Base-by-base conservation (phyloP, 2,888 invertebrate species). In the Griposia aprilina region DNA sequence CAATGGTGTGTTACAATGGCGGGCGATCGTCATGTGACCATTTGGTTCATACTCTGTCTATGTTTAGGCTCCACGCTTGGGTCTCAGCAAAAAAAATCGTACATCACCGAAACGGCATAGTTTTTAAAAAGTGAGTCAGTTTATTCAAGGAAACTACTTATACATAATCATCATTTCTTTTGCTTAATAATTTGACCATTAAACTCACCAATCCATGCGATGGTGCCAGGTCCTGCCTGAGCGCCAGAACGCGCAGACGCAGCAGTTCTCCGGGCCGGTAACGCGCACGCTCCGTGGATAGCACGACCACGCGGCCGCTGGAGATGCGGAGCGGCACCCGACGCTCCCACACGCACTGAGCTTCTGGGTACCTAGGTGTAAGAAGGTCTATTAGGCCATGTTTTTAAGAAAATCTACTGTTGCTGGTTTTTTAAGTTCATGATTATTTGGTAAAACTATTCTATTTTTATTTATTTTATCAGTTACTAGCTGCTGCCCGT, bases 241-340 rank as follows among this genome's bases (percentile, higher is more conserved):
- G 91, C 7, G 95, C 96, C 10, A 97, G 90, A 0, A 97, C 93
- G 60, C 98, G 94, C n/a, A 97, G 94, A 26, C 96, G 94, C 65
- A 98, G 94, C 10, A 94, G 95, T 76, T 98, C 97, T 0, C 97
- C 97, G 0, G 97, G 97, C 26, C 97, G 94, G 91, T 98, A 98
- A 17, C 97, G 93, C 0, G 97, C 96, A 23, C 97, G 96, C 84
- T 98, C 97, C 0, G 97, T 97, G 84, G 97, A 97, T 0, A 97
- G 93, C 62, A 97, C 95, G 1, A 97, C 92, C 23, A 97, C 94
- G 8, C 96, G 92, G 0, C 94, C 93, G 36, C 97, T 95, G n/a
- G 97, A 93, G n/a, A 97, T 95, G 52, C 97, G 96, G 23, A 97
- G 93, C 6, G 93, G 86, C 2, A 97, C 88, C 0, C 94, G 94